phyloP scores from a whole-genome alignment of 2,888 invertebrate genomes.

The Ecliptopera silaceata region DNA sequence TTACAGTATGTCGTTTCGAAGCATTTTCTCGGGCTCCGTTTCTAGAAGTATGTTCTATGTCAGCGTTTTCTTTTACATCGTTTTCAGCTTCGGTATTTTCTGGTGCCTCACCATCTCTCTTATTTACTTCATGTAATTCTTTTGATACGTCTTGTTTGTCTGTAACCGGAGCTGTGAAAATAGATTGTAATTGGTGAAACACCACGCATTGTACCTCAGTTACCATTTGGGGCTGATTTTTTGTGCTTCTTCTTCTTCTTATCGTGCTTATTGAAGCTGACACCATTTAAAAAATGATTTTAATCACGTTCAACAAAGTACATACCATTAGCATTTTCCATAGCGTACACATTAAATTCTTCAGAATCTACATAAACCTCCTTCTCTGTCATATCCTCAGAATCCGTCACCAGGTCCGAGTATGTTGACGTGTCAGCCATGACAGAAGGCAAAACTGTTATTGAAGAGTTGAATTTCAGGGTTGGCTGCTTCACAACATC shows the following conservation, averaged over 20 bases:
- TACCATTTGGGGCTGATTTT: too few species aligned
- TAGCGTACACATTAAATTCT: constrained; percentile 17
- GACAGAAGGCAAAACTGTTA: constrained; percentile 51
- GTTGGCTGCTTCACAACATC: constrained; percentile 18
- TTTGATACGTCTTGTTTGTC: neutral
- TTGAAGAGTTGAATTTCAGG: constrained; percentile 49
- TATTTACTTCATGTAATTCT: neutral
- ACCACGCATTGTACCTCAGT: too few species aligned
- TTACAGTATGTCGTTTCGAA: too few species aligned
- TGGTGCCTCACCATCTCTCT: neutral
- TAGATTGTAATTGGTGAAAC: too few species aligned
- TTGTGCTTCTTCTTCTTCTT: too few species aligned
- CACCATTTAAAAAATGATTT: too few species aligned
- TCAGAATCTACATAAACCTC: constrained; percentile 20
- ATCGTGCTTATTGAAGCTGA: too few species aligned
- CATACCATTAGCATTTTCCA: neutral
- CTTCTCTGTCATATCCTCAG: constrained; percentile 20
- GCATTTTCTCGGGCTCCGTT: too few species aligned
- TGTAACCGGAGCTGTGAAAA: neutral
- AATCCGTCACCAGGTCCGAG: constrained; percentile 29
- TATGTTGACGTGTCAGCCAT: constrained; percentile 44
- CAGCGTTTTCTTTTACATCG: neutral
- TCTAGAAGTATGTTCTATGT: neutral
- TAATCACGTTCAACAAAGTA: neutral
- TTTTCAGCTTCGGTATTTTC: neutral